Evolutionary conservation across 2,113 vertebrate species (phyloP).

Genomic region (Notothenia rossii): DNA sequence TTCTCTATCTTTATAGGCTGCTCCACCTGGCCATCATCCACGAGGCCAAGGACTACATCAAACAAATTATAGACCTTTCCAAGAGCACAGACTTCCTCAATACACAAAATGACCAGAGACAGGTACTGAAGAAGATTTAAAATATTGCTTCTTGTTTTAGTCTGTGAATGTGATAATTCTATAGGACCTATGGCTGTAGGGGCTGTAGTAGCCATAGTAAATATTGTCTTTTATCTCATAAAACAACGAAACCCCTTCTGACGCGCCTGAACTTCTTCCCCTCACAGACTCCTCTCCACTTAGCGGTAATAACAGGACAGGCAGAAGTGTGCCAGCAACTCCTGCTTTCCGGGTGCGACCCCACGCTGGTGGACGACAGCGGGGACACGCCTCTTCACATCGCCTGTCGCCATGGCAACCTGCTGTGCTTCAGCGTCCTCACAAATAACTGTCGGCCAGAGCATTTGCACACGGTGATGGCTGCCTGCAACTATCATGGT

Average conservation of each 20-base stretch:
- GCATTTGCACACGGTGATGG: conserved; percentile 85
- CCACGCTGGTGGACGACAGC: conserved; percentile 90
- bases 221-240: too few relatives aligned
- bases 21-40: conserved; percentile 97
- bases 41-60: conserved; percentile 88
- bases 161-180: neutral
- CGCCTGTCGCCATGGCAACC: conserved; percentile 92
- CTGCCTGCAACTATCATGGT: conserved; percentile 93
- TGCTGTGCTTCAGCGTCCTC: conserved; percentile 89
- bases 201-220: too few relatives aligned
- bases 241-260: neutral
- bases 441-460: conserved; percentile 84
- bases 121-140: conserved; percentile 82
- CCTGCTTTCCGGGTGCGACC: conserved; percentile 90
- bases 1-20: conserved; percentile 81
- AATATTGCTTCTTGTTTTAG: neutral
- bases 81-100: conserved; percentile 89
- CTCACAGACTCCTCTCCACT: conserved; percentile 92
- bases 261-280: neutral
- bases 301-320: conserved; percentile 95
- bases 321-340: conserved; percentile 88
- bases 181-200: too few relatives aligned
- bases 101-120: conserved; percentile 94
- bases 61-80: conserved; percentile 87
- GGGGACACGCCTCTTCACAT: conserved; percentile 96